Evolutionary conservation across 2,888 invertebrate species (phyloP).

Genomic region (Latheticus oryzae): DNA sequence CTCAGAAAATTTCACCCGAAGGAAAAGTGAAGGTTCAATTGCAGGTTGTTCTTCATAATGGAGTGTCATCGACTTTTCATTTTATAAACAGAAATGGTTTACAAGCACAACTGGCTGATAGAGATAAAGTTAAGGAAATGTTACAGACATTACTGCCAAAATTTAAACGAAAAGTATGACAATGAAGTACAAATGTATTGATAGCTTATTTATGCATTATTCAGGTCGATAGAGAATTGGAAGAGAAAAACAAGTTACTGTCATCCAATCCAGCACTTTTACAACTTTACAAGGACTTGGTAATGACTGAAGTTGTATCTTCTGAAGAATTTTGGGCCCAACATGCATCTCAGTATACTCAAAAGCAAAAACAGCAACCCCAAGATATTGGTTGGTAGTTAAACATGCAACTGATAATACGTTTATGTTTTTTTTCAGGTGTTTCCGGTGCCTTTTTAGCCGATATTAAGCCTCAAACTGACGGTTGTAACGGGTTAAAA

Average conservation of each 20-base stretch:
- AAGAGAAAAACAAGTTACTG: slow-evolving; percentile 76
- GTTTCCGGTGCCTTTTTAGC: slow-evolving; percentile 84
- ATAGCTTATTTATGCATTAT: slow-evolving; percentile 11
- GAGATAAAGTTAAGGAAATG: slow-evolving; percentile 93
- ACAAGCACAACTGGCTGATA: slow-evolving; percentile 85
- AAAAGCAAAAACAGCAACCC: slow-evolving; percentile 75
- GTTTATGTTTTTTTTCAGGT: slow-evolving; percentile 64
- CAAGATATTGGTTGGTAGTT: slow-evolving; percentile 82
- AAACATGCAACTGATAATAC: slow-evolving; percentile 7
- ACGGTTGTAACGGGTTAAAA: slow-evolving; percentile 95
- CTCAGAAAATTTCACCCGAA: slow-evolving; percentile 95
- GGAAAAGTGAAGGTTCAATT: slow-evolving; percentile 98
- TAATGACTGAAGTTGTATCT: slow-evolving; percentile 93
- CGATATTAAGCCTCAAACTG: slow-evolving; percentile 96
- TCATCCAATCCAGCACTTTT: slow-evolving; percentile 91
- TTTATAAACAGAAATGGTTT: slow-evolving; percentile 91
- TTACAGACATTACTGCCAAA: slow-evolving; percentile 92
- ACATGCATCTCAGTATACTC: slow-evolving; percentile 82
- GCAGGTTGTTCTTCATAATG: slow-evolving; percentile 95
- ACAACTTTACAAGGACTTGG: slow-evolving; percentile 96
- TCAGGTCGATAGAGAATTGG: slow-evolving; percentile 64
- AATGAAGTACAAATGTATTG: too few relatives aligned
- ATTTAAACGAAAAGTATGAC: slow-evolving; percentile 87
- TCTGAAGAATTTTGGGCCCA: slow-evolving; percentile 99
- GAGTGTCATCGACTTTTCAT: slow-evolving; percentile 95